phyloP scores from a whole-genome alignment of 2,888 invertebrate species.

The Cheilosia pagana region DNA sequence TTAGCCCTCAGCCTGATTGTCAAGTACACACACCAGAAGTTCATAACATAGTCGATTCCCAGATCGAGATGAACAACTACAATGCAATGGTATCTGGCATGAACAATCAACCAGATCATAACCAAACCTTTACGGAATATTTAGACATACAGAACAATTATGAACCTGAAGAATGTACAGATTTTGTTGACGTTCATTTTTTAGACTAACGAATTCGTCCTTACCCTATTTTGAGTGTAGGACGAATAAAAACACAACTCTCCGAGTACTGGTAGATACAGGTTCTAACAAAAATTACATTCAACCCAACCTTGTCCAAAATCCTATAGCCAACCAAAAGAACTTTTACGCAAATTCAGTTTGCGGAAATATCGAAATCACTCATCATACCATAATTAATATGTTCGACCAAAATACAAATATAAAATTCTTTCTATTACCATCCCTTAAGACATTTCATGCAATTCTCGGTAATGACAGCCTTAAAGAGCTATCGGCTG shows the following conservation, averaged over 20 bases:
- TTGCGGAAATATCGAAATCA: slow-evolving; percentile 23
- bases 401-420: slow-evolving; percentile 23
- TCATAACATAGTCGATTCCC: too few species aligned
- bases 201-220: slow-evolving; percentile 1
- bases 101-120: not conserved
- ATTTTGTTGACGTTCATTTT: not conserved
- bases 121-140: not conserved
- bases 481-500: too few species aligned
- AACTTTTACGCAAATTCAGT: slow-evolving; percentile 2
- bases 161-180: not conserved
- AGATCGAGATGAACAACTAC: not conserved
- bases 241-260: not conserved
- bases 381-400: slow-evolving; percentile 33
- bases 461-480: too few species aligned
- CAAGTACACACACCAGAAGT: too few species aligned
- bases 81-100: not conserved
- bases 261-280: too few species aligned
- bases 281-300: too few species aligned
- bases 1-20: not conserved
- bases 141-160: not conserved
- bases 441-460: too few species aligned
- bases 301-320: not conserved
- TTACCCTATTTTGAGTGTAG: not conserved
- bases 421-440: slow-evolving; percentile 42
- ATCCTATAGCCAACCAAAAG: slow-evolving; percentile 11